Evolutionary conservation across 2,888 invertebrate species (phyloP).

Genomic region (Trichopoda pennipes): DNA sequence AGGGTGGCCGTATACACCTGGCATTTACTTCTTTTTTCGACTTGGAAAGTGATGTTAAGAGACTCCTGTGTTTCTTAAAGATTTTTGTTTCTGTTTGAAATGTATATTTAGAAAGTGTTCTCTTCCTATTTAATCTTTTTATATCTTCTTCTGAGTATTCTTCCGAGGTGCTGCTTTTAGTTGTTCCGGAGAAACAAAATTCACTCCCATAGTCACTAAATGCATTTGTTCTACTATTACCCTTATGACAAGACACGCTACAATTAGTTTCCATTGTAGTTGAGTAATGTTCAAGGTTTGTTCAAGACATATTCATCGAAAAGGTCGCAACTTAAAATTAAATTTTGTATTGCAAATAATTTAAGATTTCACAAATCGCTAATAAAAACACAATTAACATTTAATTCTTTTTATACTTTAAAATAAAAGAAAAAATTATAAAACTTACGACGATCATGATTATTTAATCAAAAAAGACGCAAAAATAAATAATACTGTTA

Average conservation of each 20-base stretch:
- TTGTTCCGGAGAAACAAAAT: slow-evolving; percentile 34
- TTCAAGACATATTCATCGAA: slow-evolving; percentile 48
- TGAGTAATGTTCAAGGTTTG: slow-evolving; percentile 2
- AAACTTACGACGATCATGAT: too few relatives aligned
- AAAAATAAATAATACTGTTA: too few relatives aligned
- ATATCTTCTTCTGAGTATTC: slow-evolving; percentile 21
- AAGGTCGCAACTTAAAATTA: slow-evolving; percentile 48
- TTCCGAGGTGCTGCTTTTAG: slow-evolving; percentile 42
- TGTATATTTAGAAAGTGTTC: slow-evolving; percentile 16
- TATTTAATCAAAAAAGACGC: too few relatives aligned
- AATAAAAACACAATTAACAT: too few relatives aligned
- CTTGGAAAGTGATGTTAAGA: slow-evolving; percentile 40
- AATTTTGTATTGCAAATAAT: slow-evolving; percentile 55
- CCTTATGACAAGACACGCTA: slow-evolving; percentile 36
- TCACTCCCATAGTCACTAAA: slow-evolving; percentile 36
- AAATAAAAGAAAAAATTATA: too few relatives aligned
- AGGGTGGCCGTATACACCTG: slow-evolving; percentile 51
- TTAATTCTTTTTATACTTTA: too few relatives aligned
- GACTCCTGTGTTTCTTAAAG: slow-evolving; percentile 29
- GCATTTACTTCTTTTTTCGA: slow-evolving; percentile 50
- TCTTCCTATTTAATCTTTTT: slow-evolving; percentile 26
- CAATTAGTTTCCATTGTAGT: neutral
- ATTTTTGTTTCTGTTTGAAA: slow-evolving; percentile 30
- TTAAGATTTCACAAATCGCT: neutral
- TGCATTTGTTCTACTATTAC: slow-evolving; percentile 47